Evolutionary conservation across 2,888 invertebrate genomes (phyloP), one percentile per base, ranked within the genome.

Genomic region (Pimpla rufipes): DNA sequence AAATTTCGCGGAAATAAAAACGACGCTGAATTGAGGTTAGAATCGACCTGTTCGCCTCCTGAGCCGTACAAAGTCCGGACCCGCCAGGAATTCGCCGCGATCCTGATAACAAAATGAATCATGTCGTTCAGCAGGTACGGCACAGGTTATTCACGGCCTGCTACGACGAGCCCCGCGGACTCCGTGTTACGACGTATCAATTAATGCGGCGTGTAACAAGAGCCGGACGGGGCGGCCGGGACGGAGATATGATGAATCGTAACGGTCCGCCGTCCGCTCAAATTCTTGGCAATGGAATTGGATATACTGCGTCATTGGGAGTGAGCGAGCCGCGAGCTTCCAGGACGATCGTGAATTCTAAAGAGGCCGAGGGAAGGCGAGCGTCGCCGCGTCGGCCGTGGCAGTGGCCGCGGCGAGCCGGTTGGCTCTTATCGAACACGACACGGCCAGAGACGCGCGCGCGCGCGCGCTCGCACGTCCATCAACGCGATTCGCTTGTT

Each of bases 241-340:
- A 42, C 10, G 42, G 7, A 66, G 21, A 66, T 66, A 80, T 79
- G 77, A 80, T 83, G 55, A 74, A 66, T 76, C 50, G 67, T 83
- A 83, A 83, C 83, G 83, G 81, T 77, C 77, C 59, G 35, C 66
- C 70, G 71, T 62, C 42, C 77, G 83, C 68, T 78, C 52, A 78
- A 81, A 84, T 84, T 78, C 84, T 84, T 84, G 84, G 84, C 84
- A 84, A 81, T 21, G 84, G 35, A 64, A 84, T 78, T 81, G 68
- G 73, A 66, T 70, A 16, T 74, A 59, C n/a, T 57, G 64, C 78
- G 79, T 79, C 76, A 84, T 74, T 59, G 55, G 57, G 59, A 71
- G 62, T 18, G 29, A 29, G 29, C 29, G 29, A 29, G 29, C 29
- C 16, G 23, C 35, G 79, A 79, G 52, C 64, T 73, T 45, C 47